Base-by-base conservation (phyloP, 2,797 vertebrate genomes). In the Karalla daura region DNA sequence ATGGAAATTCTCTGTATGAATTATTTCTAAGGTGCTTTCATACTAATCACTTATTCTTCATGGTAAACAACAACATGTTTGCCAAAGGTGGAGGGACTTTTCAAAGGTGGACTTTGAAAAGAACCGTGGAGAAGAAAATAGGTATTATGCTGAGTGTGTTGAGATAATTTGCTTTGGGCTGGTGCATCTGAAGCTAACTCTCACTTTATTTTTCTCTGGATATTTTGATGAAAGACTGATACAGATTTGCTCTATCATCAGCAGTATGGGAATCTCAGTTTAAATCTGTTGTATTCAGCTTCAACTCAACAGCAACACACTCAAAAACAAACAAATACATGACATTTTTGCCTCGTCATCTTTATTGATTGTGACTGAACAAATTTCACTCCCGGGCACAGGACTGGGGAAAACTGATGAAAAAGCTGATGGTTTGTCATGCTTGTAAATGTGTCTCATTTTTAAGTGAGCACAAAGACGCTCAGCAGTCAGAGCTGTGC, bases 401-500 rank as follows among this genome's bases (percentile, higher is more conserved):
- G n/a, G n/a, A n/a, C n/a, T n/a, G n/a, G n/a, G n/a, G n/a, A n/a
- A n/a, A n/a, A n/a, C n/a, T n/a, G n/a, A n/a, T n/a, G n/a, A n/a
- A n/a, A n/a, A n/a, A n/a, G n/a, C n/a, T n/a, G n/a, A n/a, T n/a
- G n/a, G n/a, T n/a, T 53, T 56, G n/a, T 40, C 11, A 54, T 27
- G n/a, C n/a, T 65, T n/a, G 18, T 56, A 59, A 74, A 64, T 65
- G 28, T 20, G 15, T 15, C 36, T 56, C 23, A 20, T 7, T 55
- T n/a, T 9, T 5, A 21, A 59, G 21, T 53, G 52, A 25, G 54
- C 32, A 24, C 15, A 28, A 17, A 43, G 27, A 33, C 21, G 6
- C 32, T 80, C 45, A 27, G 21, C 76, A 67, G 74, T 63, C 51
- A 40, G 64, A 74, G 63, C 8, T 12, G 28, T 27, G 40, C 4